Base-by-base conservation (phyloP, 2,113 vertebrate genomes). In the Pterocles burchelli region DNA sequence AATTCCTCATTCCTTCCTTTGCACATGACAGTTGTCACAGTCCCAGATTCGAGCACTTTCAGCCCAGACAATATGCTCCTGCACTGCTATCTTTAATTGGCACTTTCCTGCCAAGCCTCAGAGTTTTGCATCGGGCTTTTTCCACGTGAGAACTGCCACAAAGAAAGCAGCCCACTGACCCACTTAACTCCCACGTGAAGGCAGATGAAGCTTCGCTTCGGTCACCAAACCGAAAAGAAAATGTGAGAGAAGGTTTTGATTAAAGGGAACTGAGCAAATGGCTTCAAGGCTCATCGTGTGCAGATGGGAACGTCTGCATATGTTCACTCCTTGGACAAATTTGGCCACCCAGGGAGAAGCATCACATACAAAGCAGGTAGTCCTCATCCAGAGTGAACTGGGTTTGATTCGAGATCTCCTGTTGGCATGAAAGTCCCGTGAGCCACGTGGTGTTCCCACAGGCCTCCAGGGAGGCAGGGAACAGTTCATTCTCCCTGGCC, bases 101-200 rank as follows among this genome's bases (percentile, higher is more conserved):
- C 84, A 49, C 74, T 95, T 94, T 70, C 57, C 77, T 96, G 95
- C 96, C 95, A 95, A 94, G 83, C 70, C 66, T 80, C 82, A 71
- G 82, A 2, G 0, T 80, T 95, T 89, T 61, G 16, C 76, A 17
- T 61, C 13, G 1, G 41, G 85, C 65, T 70, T 77, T 94, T 96
- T 90, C 96, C 92, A 93, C 25, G 20, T 93, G 90, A 96, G 85
- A 95, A 73, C 95, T 73, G 54, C 80, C 66, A 55, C 58, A 58
- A 94, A 93, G 88, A 93, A 93, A 95, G 95, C 92, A 94, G 85
- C 80, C 65, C 15, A 52, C 92, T 96, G 94, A 96, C 96, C 96
- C 92, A 96, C 92, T 97, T 97, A 85, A 54, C 61, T 95, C 88
- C 88, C 88, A 90, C 55, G 68, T 92, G 95, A 92, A 96, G 95